Percentiles rank a stretch among this genome's conserved stretches.
These are phyloP conservation scores for Strigamia transsilvanica DNA, from an alignment of 2,888 invertebrate genomes.

Conservation along the genomic window DNA sequence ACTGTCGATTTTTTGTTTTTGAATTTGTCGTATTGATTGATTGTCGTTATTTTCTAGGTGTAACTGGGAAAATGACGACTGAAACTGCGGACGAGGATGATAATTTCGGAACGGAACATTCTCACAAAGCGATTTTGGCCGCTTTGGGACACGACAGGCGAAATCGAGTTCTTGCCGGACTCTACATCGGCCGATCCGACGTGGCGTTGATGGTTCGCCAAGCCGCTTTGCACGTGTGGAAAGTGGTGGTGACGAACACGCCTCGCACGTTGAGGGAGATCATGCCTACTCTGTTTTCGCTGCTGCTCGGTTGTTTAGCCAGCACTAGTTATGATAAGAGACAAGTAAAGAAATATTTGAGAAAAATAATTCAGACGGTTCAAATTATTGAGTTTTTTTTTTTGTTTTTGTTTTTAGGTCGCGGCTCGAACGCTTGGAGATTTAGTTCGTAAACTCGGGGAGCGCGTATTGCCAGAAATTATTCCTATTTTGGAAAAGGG, in stretches of 20 bases:
- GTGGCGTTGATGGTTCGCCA: slow-evolving; percentile 96
- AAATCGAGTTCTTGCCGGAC: slow-evolving; percentile 89
- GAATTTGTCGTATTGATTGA: not conserved
- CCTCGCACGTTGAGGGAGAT: slow-evolving; percentile 96
- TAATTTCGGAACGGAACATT: slow-evolving; percentile 97
- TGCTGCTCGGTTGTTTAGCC: slow-evolving; percentile 91
- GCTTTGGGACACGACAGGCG: slow-evolving; percentile 88
- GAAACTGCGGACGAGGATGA: slow-evolving; percentile 98
- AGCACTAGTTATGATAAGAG: slow-evolving; percentile 96
- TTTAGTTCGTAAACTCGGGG: slow-evolving; percentile 94
- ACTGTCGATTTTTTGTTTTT: not conserved
- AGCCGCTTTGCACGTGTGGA: slow-evolving; percentile 98
- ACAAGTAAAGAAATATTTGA: slow-evolving; percentile 69
- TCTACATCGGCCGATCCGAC: slow-evolving; percentile 97
- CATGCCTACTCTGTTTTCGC: slow-evolving; percentile 88
- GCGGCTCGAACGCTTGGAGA: slow-evolving; percentile 97
- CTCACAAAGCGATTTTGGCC: slow-evolving; percentile 85
- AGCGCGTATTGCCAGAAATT: slow-evolving; percentile 96
- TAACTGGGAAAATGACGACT: slow-evolving; percentile 98
- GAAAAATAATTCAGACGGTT: not conserved
- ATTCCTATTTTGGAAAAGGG: slow-evolving; percentile 97
- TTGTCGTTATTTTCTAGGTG: slow-evolving; percentile 65
- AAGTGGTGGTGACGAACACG: slow-evolving; percentile 98
- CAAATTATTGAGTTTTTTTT: too few relatives aligned
- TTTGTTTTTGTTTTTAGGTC: slow-evolving; percentile 67